These are phyloP conservation scores for Antechinus flavipes DNA, from an alignment of 2,113 vertebrate species.

Conservation along the genomic window DNA sequence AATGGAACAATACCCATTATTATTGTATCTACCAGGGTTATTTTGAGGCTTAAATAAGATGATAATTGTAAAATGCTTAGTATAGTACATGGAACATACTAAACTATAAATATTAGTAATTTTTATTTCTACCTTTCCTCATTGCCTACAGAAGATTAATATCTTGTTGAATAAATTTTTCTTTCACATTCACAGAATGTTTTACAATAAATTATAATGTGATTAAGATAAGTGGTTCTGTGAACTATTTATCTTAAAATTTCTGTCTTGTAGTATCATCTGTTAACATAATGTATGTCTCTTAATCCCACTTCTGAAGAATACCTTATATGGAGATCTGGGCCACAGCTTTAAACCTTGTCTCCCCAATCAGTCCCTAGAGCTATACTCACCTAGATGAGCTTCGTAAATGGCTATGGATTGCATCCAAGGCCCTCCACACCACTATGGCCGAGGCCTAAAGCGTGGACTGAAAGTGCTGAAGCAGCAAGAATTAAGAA, in stretches of 20 bases:
- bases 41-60: constrained; percentile 38
- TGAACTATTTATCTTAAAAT: not conserved
- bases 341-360: not conserved
- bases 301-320: not conserved
- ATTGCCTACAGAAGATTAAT: not conserved
- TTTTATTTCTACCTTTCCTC: not conserved
- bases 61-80: not conserved
- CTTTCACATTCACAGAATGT: not conserved
- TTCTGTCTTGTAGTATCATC: not conserved
- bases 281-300: not conserved
- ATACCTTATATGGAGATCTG: no score
- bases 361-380: not conserved
- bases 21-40: not conserved
- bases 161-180: not conserved
- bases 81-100: not conserved
- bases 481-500: no score
- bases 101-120: not conserved
- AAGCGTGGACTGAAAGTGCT: no score
- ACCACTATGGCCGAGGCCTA: not conserved
- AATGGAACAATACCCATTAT: not conserved
- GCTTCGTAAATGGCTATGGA: not conserved
- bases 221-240: no score
- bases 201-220: no score
- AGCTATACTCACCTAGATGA: not conserved
- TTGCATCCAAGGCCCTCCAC: not conserved